phyloP scores from a whole-genome alignment of 1,140 invertebrate species.

The Dendrolimus kikuchii region DNA sequence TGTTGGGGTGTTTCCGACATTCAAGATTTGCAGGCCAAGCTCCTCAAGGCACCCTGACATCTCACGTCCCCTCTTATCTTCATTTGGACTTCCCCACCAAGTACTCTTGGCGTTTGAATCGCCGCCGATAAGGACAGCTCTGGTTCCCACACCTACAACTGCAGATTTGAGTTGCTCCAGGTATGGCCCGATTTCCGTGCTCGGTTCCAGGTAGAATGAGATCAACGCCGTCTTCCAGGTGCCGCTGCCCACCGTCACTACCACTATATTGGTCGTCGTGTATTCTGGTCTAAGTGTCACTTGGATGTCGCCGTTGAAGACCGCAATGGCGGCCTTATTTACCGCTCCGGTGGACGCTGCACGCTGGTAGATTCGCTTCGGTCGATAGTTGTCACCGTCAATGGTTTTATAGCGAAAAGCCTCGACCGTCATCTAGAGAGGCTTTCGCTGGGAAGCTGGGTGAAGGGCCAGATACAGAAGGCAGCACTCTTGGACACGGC shows the following conservation, averaged over 20 bases:
- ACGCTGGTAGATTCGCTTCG: slow-evolving; percentile 8
- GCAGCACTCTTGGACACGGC: too few species aligned
- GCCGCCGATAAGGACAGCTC: slow-evolving; percentile 9
- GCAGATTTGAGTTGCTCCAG: slow-evolving; percentile 5
- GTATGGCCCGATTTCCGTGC: too few species aligned
- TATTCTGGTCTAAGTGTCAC: slow-evolving; percentile 7
- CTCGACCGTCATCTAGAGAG: too few species aligned
- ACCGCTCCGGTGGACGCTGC: neutral
- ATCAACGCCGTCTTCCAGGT: slow-evolving; percentile 8
- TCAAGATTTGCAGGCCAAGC: slow-evolving; percentile 8
- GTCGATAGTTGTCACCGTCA: neutral
- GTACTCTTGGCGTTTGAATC: slow-evolving; percentile 14
- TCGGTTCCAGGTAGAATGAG: slow-evolving; percentile 15
- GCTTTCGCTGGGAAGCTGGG: too few species aligned
- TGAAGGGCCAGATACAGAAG: too few species aligned
- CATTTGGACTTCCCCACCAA: slow-evolving; percentile 15
- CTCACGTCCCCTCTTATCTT: slow-evolving; percentile 11
- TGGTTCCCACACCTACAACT: neutral
- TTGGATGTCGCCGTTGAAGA: slow-evolving; percentile 6
- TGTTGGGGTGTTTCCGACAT: slow-evolving; percentile 11
- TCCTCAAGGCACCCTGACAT: neutral
- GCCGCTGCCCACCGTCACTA: slow-evolving; percentile 6
- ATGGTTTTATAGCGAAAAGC: slow-evolving; percentile 1
- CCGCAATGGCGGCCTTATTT: slow-evolving; percentile 11
- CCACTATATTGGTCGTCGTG: slow-evolving; percentile 15